Percentiles rank a stretch among this genome's conserved stretches.
Evolutionary conservation across 2,888 invertebrate species (phyloP).

Genomic region (Agrotis puta): DNA sequence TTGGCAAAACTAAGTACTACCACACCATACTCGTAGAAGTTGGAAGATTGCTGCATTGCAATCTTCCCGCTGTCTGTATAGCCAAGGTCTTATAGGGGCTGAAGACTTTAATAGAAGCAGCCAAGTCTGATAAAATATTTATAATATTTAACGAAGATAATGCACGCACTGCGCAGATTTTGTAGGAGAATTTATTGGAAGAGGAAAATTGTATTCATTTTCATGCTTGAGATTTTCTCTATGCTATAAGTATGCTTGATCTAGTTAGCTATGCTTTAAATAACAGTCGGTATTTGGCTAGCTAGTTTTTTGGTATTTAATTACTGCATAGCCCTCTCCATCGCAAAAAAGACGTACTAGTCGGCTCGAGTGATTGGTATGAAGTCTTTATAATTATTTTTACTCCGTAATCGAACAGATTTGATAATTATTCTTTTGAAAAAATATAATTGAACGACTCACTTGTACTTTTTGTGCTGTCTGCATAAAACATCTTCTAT

Average conservation of each 20-base stretch:
- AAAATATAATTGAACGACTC: no score
- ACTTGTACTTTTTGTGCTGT: no score
- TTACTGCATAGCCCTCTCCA: neutral
- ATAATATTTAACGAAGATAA: constrained; percentile 46
- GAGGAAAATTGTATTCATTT: neutral
- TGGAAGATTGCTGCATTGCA: no score
- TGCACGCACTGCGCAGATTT: constrained; percentile 24
- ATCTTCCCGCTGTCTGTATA: constrained; percentile 8
- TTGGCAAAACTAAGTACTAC: no score
- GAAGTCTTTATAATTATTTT: no score
- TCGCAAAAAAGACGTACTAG: no score
- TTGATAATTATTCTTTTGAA: no score
- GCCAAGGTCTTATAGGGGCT: constrained; percentile 5
- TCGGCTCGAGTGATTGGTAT: no score
- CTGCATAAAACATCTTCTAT: no score
- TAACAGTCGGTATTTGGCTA: neutral
- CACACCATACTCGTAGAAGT: no score
- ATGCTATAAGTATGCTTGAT: neutral
- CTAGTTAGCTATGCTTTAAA: neutral
- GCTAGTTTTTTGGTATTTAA: neutral
- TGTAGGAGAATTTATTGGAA: constrained; percentile 34
- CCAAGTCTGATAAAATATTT: constrained; percentile 53
- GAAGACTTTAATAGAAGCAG: constrained; percentile 36
- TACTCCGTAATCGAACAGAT: no score
- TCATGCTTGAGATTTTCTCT: neutral